Base-by-base conservation (phyloP, 1,140 invertebrate genomes). In the Polypedilum vanderplanki region DNA sequence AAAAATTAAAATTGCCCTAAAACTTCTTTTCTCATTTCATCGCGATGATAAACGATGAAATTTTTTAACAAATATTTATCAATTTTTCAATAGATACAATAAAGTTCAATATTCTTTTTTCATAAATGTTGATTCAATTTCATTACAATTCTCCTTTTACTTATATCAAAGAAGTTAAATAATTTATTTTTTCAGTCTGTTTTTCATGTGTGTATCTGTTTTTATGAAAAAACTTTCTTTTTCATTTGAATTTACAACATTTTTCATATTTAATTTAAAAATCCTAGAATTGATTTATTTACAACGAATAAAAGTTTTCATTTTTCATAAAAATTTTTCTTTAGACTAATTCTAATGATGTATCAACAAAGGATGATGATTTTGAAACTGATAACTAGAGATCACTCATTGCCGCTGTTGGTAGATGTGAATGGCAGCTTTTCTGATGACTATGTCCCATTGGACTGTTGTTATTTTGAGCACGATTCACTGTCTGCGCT, bases 1-100 rank as follows among this genome's bases (percentile, higher is more conserved):
- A 18, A 70, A 70, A 70, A 70, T 18, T 70, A 70, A 70, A 70
- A 70, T 70, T 70, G 65, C 65, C 65, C 65, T 70, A 70, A 20
- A 57, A 57, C 12, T 15, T 57, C 46, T 57, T 33, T 1, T 33
- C 24, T 3, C 24, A 33, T 33, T 33, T 33, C 24, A 33, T 33
- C 24, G 24, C 24, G 24, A 33, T 33, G 24, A 33, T 33, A 33
- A 33, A 33, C 24, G 24, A 33, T 33, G 24, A 7, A 12, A 57
- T 15, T 15, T 17, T 57, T 57, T 57, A 57, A 57, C 46, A 57
- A 57, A 57, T 57, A 57, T 57, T 17, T 15, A 15, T 17, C 8
- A n/a, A 15, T 57, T 12, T 17, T 7, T 15, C 46, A 57, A 57
- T 57, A 57, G 10, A 57, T 57, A 33, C 24, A 33, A 33, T 33